These are phyloP conservation scores for Phainopepla nitens DNA, from an alignment of 2,113 vertebrate species.

Conservation along the genomic window DNA sequence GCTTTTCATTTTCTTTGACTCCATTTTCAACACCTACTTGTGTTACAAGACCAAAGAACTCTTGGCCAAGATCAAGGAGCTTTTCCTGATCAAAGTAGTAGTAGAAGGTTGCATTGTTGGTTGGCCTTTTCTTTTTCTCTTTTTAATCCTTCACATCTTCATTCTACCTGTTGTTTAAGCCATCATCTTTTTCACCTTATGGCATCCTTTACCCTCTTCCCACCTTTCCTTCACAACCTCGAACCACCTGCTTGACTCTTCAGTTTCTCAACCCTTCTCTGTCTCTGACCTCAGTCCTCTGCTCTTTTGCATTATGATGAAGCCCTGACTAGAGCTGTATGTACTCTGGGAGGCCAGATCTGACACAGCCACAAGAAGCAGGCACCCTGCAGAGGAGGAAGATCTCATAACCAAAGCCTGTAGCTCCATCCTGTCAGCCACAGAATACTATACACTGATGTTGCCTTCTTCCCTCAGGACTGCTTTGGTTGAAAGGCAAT, in stretches of 20 bases:
- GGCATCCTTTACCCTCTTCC: background rate
- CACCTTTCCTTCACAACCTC: background rate
- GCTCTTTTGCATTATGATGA: background rate
- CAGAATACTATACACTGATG: background rate
- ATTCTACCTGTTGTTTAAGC: background rate
- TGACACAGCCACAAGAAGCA: background rate
- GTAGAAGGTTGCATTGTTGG: background rate
- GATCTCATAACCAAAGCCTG: background rate
- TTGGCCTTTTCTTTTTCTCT: background rate
- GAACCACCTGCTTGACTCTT: background rate
- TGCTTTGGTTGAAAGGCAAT: background rate
- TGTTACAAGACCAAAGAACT: background rate
- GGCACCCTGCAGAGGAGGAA: background rate
- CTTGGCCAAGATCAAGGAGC: background rate
- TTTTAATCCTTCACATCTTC: background rate
- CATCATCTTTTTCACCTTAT: background rate
- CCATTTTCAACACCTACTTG: background rate
- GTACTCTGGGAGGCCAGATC: background rate
- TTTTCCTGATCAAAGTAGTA: background rate
- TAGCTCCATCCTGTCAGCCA: background rate
- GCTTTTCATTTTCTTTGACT: background rate
- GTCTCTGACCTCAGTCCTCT: background rate
- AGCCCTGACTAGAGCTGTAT: rapidly evolving
- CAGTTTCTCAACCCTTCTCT: rapidly evolving
- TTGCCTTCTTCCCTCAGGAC: background rate